These are phyloP conservation scores for Calephelis nemesis DNA, from an alignment of 1,140 invertebrate species.

Conservation along the genomic window DNA sequence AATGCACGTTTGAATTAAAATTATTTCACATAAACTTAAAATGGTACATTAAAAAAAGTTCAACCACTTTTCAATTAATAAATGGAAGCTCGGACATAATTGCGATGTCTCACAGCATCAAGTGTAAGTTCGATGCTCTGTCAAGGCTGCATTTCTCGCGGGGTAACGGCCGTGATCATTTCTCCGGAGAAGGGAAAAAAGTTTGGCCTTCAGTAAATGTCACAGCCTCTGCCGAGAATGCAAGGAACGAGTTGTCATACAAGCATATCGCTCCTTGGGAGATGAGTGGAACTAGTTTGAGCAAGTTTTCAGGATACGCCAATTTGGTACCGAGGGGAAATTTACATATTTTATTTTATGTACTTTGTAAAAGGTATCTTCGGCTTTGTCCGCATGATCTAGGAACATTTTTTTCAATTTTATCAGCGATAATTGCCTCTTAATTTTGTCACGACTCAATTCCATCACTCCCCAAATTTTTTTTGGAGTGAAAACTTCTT, in stretches of 20 bases:
- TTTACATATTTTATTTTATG: background rate
- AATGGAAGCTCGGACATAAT: background rate
- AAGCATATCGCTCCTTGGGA: conserved; percentile 3
- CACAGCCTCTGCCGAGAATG: conserved; percentile 15
- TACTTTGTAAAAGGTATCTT: background rate
- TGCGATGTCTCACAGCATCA: background rate
- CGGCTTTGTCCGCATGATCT: background rate
- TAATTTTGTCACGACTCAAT: too few species aligned
- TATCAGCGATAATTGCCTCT: too few species aligned
- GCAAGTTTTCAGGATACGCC: background rate
- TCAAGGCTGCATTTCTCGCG: conserved; percentile 10
- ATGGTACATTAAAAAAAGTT: background rate
- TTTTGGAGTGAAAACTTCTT: too few species aligned
- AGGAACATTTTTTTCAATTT: too few species aligned
- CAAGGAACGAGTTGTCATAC: conserved; percentile 12
- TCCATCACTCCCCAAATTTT: too few species aligned
- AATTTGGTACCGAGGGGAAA: background rate
- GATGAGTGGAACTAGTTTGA: background rate
- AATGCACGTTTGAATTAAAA: background rate
- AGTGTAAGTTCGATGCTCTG: conserved; percentile 3
- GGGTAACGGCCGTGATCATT: conserved; percentile 14
- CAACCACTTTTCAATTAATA: background rate
- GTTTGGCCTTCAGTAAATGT: conserved; percentile 16
- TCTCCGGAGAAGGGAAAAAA: conserved; percentile 18
- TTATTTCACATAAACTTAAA: background rate